phyloP scores from a whole-genome alignment of 2,888 invertebrate species.

The Scelioninae gen. 1 region DNA sequence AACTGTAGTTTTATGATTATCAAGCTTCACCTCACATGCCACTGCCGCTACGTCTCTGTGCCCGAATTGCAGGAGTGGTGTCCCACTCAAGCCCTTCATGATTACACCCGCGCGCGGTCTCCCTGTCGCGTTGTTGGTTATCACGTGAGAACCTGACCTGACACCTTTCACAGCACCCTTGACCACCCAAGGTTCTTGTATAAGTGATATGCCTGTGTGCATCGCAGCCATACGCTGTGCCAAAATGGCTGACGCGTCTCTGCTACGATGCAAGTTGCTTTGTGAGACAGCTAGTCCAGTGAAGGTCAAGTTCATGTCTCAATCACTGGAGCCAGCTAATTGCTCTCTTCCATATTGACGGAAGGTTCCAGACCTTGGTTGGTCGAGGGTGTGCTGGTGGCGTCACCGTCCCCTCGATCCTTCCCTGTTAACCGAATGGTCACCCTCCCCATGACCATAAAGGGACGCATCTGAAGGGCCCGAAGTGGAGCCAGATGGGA shows the following conservation, averaged over 20 bases:
- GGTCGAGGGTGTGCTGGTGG: too few species aligned
- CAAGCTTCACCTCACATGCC: neutral
- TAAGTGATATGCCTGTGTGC: conserved; percentile 24
- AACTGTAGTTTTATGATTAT: neutral
- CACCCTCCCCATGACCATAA: too few species aligned
- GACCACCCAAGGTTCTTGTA: conserved; percentile 37
- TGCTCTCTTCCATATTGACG: too few species aligned
- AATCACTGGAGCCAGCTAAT: too few species aligned
- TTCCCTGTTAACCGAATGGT: too few species aligned
- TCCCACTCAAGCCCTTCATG: conserved; percentile 4
- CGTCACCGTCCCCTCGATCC: too few species aligned
- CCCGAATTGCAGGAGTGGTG: conserved; percentile 6
- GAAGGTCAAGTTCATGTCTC: too few species aligned
- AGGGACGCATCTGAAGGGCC: too few species aligned
- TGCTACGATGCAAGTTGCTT: conserved; percentile 48
- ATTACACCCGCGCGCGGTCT: conserved; percentile 11
- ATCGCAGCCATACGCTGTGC: conserved; percentile 22
- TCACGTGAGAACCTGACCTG: neutral
- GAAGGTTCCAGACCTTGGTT: too few species aligned
- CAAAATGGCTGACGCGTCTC: conserved; percentile 37
- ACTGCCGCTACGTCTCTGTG: conserved; percentile 5
- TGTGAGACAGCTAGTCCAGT: too few species aligned
- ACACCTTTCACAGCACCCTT: neutral
- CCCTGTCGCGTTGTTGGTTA: neutral
- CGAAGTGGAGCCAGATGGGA: too few species aligned